Conservation (phyloP, 2,113 vertebrate genomes). For the Notarius quadriscutis region DNA sequence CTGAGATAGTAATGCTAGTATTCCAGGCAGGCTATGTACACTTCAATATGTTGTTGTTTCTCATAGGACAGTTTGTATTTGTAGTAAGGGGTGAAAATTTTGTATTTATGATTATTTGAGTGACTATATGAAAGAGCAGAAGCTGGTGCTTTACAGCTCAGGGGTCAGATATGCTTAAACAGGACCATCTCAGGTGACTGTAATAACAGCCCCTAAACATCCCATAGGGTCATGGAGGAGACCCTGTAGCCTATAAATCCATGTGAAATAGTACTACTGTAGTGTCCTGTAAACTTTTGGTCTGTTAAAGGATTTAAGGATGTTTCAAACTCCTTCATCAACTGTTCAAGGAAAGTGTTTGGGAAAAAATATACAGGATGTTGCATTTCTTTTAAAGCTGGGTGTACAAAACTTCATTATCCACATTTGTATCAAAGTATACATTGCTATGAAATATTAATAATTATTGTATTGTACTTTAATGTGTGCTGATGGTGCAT, state of each 20-base stretch:
- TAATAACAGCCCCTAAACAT: not conserved
- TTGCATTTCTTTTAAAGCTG: not conserved
- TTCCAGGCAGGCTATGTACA: not conserved
- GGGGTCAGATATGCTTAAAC: constrained; percentile 52
- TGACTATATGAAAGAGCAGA: constrained; percentile 23
- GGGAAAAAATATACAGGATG: not conserved
- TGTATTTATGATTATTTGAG: not conserved
- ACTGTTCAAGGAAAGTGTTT: not conserved
- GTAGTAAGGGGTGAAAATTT: not conserved
- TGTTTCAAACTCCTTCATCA: constrained; percentile 2
- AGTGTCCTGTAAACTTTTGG: not conserved
- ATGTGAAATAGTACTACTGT: not conserved
- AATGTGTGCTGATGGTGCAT: constrained; percentile 4
- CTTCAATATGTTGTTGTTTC: not conserved
- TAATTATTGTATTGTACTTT: not conserved
- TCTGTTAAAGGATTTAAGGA: not conserved
- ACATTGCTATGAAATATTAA: constrained; percentile 17
- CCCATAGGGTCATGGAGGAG: not conserved
- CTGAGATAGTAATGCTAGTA: not conserved
- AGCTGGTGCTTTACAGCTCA: constrained; percentile 46
- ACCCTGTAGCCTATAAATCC: not conserved
- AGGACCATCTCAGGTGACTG: constrained; percentile 20
- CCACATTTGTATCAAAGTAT: not conserved
- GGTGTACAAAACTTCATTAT: not conserved
- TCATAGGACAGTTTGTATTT: not conserved